These are phyloP conservation scores for Micronycteris hirsuta DNA, from an alignment of 2,113 vertebrate species.

Conservation along the genomic window DNA sequence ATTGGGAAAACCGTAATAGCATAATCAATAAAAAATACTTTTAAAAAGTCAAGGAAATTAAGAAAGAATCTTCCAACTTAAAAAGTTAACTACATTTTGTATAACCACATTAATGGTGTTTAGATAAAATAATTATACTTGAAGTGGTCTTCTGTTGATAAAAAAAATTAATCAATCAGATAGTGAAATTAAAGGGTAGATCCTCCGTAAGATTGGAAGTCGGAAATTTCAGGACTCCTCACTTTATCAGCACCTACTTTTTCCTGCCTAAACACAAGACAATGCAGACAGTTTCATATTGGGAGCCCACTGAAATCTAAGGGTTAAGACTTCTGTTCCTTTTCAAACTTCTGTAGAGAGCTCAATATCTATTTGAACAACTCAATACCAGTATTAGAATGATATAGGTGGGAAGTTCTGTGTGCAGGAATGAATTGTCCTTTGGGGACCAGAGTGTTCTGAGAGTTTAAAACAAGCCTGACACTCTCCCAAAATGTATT, in stretches of 20 bases:
- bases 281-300: neutral
- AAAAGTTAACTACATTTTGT: neutral
- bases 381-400: neutral
- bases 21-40: no score
- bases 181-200: neutral
- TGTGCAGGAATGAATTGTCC: neutral
- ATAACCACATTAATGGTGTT: neutral
- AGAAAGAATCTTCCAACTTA: neutral
- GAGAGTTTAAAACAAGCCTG: conserved; percentile 4
- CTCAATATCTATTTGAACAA: neutral
- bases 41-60: neutral
- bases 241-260: neutral
- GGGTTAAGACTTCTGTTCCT: neutral
- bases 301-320: neutral
- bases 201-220: neutral
- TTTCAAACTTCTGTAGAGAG: neutral
- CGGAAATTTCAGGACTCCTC: neutral
- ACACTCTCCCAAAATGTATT: neutral
- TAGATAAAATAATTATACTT: neutral
- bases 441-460: neutral
- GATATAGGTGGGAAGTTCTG: neutral
- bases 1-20: no score
- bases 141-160: neutral
- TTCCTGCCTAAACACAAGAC: neutral
- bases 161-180: neutral